Base-by-base conservation (phyloP, 2,888 invertebrate genomes). In the Clunio marinus region DNA sequence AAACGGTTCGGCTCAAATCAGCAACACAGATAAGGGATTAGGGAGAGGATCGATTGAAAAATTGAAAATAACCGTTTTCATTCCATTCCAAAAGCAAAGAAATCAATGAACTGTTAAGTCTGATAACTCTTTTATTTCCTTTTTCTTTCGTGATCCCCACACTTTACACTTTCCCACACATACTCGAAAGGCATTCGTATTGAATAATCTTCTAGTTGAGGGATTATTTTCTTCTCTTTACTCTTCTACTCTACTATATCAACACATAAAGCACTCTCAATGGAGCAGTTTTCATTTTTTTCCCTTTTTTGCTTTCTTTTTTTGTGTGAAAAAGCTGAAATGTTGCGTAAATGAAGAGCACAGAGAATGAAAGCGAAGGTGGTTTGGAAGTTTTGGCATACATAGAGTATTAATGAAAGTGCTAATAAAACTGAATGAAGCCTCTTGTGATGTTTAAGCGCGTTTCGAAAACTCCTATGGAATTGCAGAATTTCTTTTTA, bases 41-140 rank as follows among this genome's bases (percentile, higher is more conserved):
- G 55, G 32, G 25, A 32, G 24, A 17, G 55, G 27, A 55, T 55
- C 28, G 55, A 27, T 25, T 66, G 65, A 55, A 66, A 66, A 66
- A 66, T 66, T 66, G 51, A 51, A 63, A 27, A 66, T 66, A 51
- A 55, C 32, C 22, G 35, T 45, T 51, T 62, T 13, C 24, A 41
- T 41, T 5, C 5, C 22, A 15, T 45, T 57, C 10, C 15, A 27
- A 25, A 13, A 32, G 32, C 13, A 57, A 63, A 63, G 22, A 35
- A 66, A 66, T 66, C 66, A 66, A 66, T 66, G 66, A 66, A 45
- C 46, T 66, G 66, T 66, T 66, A 66, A 66, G 51, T 35, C 25
- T 32, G 65, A 66, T 66, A 66, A 66, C 65, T 66, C 65, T 66
- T 66, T 57, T 57, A 57, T 25, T 57, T 15, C 57, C 22, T 8